Conservation (phyloP, 2,797 vertebrate genomes). For the Urophycis tenuis region DNA sequence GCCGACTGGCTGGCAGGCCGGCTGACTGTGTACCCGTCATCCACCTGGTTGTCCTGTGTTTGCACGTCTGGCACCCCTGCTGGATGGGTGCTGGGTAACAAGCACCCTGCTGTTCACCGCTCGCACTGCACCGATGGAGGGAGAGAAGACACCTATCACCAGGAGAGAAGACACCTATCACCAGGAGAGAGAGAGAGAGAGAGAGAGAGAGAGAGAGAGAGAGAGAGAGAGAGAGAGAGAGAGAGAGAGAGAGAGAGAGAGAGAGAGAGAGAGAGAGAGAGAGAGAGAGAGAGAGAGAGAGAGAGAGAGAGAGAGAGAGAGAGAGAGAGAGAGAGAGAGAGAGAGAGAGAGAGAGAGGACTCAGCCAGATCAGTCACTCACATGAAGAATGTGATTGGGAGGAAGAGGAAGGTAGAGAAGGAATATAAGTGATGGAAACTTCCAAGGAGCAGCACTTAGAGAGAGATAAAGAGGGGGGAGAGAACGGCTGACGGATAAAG, state of each 20-base stretch:
- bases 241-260: constrained; percentile 19
- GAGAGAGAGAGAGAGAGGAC: not conserved
- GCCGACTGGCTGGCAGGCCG: constrained; percentile 13
- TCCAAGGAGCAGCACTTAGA: not conserved
- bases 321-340: constrained; percentile 10
- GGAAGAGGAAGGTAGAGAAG: too few species aligned
- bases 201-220: constrained; percentile 30
- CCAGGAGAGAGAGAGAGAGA: constrained; percentile 32
- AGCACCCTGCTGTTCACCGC: constrained; percentile 53
- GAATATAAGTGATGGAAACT: too few species aligned
- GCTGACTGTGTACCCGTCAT: constrained; percentile 14
- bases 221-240: constrained; percentile 4
- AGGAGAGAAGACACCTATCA: constrained; percentile 5
- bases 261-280: constrained; percentile 17
- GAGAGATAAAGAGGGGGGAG: not conserved
- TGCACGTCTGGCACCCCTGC: constrained; percentile 55
- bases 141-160: constrained; percentile 4
- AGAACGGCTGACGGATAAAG: not conserved
- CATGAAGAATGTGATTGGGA: not conserved
- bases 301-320: not conserved
- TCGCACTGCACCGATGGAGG: constrained; percentile 21
- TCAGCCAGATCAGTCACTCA: too few species aligned
- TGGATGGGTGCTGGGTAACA: constrained; percentile 65
- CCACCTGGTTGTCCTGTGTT: not conserved
- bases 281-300: constrained; percentile 23